These are phyloP conservation scores for Byasa hedistus DNA, from an alignment of 2,888 invertebrate species.

Conservation along the genomic window DNA sequence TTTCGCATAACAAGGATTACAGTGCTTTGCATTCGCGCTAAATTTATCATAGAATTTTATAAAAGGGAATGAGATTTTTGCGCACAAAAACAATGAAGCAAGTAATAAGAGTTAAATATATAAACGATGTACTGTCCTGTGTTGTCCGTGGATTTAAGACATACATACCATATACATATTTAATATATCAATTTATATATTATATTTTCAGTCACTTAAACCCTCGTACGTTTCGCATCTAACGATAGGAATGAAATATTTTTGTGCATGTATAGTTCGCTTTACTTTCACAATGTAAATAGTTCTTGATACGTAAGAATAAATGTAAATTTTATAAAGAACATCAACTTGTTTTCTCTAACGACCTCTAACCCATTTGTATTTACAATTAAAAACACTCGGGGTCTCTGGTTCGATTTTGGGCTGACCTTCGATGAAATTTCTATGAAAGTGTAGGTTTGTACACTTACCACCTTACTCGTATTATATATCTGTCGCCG, in stretches of 20 bases:
- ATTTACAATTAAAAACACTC: too few species aligned
- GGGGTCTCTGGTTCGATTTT: too few species aligned
- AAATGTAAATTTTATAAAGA: conserved; percentile 78
- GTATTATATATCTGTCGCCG: too few species aligned
- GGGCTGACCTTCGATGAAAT: too few species aligned
- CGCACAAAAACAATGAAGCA: conserved; percentile 23
- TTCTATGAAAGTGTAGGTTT: too few species aligned
- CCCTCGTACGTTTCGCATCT: conserved; percentile 28
- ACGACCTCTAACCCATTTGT: background rate
- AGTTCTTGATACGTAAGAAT: conserved; percentile 75
- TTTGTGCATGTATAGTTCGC: conserved; percentile 73
- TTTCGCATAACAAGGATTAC: background rate
- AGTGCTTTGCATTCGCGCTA: conserved; percentile 19
- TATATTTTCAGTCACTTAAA: conserved; percentile 12
- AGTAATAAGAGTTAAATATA: conserved; percentile 4
- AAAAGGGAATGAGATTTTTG: conserved; percentile 8
- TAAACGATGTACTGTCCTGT: background rate
- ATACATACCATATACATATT: conserved; percentile 7
- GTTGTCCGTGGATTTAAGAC: conserved; percentile 18
- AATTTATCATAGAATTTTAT: conserved; percentile 9
- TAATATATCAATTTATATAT: conserved; percentile 12
- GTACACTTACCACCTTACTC: too few species aligned
- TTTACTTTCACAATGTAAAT: conserved; percentile 74
- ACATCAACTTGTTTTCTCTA: conserved; percentile 33
- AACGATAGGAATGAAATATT: conserved; percentile 51